Evolutionary conservation across 1,140 invertebrate species (phyloP), one percentile per base, ranked within the genome.

Genomic region (Aethina tumida): DNA sequence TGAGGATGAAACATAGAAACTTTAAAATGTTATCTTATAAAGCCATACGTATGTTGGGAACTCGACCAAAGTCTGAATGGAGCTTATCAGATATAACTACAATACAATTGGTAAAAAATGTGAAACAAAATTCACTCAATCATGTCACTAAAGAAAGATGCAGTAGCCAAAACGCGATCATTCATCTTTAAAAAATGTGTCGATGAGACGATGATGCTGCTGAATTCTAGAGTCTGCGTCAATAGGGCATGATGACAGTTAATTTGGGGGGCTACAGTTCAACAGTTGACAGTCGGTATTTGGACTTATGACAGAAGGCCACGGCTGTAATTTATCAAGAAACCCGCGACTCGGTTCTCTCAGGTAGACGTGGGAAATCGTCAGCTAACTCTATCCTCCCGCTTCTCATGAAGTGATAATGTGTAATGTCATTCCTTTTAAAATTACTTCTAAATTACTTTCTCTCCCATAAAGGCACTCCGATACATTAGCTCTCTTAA

Each of bases 261-360:
- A 41, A 45, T 45, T 45, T 41, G 43, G 33, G 33, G 38, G 31
- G 32, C 37, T 40, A 33, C 38, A 28, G 29, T 35, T 20, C 25
- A 41, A 41, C 43, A 45, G 38, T 45, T 45, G 43, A 45, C 43
- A 45, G 32, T 45, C 43, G 43, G 43, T 45, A 35, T 45, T 45
- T 35, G 43, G 39, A 21, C 27, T 40, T 44, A 39, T 40, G 37
- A 39, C 36, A 40, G 42, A 28, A 25, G 43, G 43, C 33, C 34
- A 41, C 43, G 26, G n/a, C 43, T 45, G 35, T 45, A 45, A 45
- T 45, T 45, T 45, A 44, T 44, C 36, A 39, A 29, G 31, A 35
- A n/a, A n/a, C 16, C 35, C 31, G 42, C 42, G 31, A 29, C n/a
- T 20, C 20, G 35, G 15, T 25, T 36, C 16, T 13, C 21, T 35